Evolutionary conservation across 2,888 invertebrate species (phyloP).

Genomic region (Odiellus spinosus): DNA sequence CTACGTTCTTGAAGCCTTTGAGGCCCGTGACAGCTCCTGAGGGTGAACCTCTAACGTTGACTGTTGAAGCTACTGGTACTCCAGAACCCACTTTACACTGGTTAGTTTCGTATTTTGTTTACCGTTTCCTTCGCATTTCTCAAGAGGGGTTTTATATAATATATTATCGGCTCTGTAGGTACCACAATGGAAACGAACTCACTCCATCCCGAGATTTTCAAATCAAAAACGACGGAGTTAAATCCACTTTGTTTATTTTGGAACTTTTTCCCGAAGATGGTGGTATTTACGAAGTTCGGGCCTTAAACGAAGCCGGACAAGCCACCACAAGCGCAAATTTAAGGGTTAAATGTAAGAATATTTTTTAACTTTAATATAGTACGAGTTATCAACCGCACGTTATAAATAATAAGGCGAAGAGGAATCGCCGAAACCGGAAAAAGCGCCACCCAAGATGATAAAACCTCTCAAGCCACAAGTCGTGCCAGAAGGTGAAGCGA

Average conservation of each 20-base stretch:
- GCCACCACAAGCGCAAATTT: slow-evolving; percentile 68
- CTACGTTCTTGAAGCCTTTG: slow-evolving; percentile 17
- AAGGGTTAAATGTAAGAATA: slow-evolving; percentile 37
- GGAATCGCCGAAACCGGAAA: slow-evolving; percentile 11
- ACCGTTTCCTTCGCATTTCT: not conserved
- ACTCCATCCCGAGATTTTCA: slow-evolving; percentile 47
- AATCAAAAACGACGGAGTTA: slow-evolving; percentile 55
- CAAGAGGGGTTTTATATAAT: no score
- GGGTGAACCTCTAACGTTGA: slow-evolving; percentile 19
- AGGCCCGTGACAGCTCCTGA: slow-evolving; percentile 16
- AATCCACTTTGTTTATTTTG: slow-evolving; percentile 60
- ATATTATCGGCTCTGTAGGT: no score
- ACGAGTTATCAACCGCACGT: not conserved
- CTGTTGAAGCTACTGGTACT: slow-evolving; percentile 20
- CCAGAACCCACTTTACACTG: slow-evolving; percentile 19
- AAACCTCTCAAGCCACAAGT: slow-evolving; percentile 13
- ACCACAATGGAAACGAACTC: slow-evolving; percentile 53
- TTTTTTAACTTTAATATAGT: not conserved
- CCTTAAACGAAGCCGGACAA: slow-evolving; percentile 75
- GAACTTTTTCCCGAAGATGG: slow-evolving; percentile 49
- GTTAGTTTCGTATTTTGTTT: slow-evolving; percentile 9
- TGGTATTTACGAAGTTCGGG: slow-evolving; percentile 69
- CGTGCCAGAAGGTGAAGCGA: slow-evolving; percentile 16
- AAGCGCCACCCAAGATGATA: slow-evolving; percentile 12
- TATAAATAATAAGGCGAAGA: slow-evolving; percentile 8